These are phyloP conservation scores for Todiramphus chloris DNA, from an alignment of 2,113 vertebrate genomes.

Conservation along the genomic window DNA sequence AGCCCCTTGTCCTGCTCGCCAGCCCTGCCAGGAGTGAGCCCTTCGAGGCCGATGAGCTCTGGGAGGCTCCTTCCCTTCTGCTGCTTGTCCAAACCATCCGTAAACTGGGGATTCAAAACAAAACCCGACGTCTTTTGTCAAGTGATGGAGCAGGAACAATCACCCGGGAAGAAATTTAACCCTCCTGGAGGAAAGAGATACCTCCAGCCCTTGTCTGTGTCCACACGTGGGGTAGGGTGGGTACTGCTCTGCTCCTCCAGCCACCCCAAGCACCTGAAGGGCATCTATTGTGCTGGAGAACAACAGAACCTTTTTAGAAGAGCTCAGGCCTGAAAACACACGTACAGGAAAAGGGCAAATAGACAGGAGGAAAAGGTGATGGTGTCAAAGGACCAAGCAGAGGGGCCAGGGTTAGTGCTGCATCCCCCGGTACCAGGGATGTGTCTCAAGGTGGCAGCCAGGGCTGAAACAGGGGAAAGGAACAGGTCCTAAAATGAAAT, in stretches of 20 bases:
- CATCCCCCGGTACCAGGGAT: background rate
- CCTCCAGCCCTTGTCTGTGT: background rate
- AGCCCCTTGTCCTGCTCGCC: accelerated
- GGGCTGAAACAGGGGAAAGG: background rate
- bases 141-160: background rate
- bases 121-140: background rate
- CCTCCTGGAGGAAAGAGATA: slow-evolving; percentile 6
- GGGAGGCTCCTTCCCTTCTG: background rate
- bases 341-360: background rate
- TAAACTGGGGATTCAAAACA: background rate
- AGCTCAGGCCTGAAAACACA: background rate
- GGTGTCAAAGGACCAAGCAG: background rate
- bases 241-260: background rate
- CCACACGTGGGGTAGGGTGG: background rate
- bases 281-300: slow-evolving; percentile 2
- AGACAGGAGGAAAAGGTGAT: background rate
- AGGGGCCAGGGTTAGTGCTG: background rate
- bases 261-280: background rate
- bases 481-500: background rate
- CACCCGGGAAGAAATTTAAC: background rate
- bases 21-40: background rate
- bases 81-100: background rate
- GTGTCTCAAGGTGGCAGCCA: background rate
- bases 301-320: background rate
- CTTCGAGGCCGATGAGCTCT: accelerated